phyloP scores from a whole-genome alignment of 2,888 invertebrate genomes.

The Pharmacophagus antenor region DNA sequence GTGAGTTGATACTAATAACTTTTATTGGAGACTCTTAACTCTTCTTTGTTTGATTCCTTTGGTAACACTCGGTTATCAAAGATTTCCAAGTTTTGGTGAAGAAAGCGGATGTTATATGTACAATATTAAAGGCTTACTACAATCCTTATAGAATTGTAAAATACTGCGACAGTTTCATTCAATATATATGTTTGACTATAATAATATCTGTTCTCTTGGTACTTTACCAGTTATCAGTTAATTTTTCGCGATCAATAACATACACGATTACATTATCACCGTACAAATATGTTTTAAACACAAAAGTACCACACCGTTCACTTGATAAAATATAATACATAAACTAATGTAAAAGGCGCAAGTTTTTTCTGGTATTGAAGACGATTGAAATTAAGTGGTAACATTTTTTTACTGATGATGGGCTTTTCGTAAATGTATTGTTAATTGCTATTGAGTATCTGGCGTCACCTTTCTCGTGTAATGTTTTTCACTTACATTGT shows the following conservation, averaged over 20 bases:
- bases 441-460: constrained; percentile 8
- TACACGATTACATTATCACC: constrained; percentile 7
- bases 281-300: neutral
- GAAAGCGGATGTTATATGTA: no score
- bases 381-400: neutral
- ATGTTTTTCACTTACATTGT: constrained; percentile 20
- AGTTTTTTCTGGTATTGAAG: neutral
- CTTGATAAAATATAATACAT: neutral
- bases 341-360: neutral
- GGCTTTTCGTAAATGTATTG: constrained; percentile 8
- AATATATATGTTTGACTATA: neutral
- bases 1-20: constrained; percentile 66
- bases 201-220: neutral
- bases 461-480: constrained; percentile 11
- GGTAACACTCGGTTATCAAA: no score
- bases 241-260: constrained; percentile 23
- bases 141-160: no score
- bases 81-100: neutral
- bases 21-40: neutral
- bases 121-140: no score
- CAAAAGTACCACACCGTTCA: neutral
- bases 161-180: no score
- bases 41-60: neutral
- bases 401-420: constrained; percentile 8
- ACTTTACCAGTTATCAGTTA: constrained; percentile 17